phyloP scores from a whole-genome alignment of 2,113 vertebrate species.

The Megaceryle maxima region DNA sequence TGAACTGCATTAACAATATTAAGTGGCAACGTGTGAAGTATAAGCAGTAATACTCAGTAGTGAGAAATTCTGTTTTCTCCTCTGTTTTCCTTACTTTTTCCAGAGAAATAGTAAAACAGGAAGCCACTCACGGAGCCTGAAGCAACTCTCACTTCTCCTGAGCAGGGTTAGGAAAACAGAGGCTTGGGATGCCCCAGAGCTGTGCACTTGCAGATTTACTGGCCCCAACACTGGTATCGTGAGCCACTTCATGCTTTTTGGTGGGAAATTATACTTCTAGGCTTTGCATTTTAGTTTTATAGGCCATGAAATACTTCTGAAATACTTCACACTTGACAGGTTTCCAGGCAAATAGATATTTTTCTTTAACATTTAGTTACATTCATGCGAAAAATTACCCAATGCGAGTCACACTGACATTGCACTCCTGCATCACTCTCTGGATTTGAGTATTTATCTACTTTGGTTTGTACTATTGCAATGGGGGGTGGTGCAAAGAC shows the following conservation, averaged over 20 bases:
- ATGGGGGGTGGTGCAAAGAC: not conserved
- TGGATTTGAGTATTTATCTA: not conserved
- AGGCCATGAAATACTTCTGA: not conserved
- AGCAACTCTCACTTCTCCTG: not conserved
- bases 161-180: not conserved
- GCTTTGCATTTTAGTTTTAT: not conserved
- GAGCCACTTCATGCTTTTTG: not conserved
- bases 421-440: not conserved
- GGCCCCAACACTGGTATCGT: not conserved
- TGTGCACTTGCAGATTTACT: not conserved
- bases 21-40: not conserved
- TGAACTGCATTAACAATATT: not conserved
- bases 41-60: not conserved
- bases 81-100: not conserved
- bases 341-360: not conserved
- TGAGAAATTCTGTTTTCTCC: not conserved
- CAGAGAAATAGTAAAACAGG: not conserved
- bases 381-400: not conserved
- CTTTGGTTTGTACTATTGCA: not conserved
- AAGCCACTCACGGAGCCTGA: not conserved
- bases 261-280: not conserved
- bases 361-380: not conserved
- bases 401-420: not conserved
- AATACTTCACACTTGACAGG: not conserved
- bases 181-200: not conserved